Evolutionary conservation across 2,113 vertebrate species (phyloP), one percentile per base, ranked within the genome.

Genomic region (Cepphus grylle): DNA sequence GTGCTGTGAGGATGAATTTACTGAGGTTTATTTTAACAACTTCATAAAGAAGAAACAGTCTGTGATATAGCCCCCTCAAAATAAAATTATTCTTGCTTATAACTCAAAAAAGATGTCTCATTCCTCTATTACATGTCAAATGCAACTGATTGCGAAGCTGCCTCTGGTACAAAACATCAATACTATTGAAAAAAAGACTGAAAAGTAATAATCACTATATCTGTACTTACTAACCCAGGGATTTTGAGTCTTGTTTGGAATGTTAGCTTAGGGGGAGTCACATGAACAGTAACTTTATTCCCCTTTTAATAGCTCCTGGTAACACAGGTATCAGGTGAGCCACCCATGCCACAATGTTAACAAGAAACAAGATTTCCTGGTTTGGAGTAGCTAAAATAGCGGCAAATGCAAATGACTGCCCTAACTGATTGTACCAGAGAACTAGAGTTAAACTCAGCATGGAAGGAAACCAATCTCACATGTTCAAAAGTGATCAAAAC

Each of bases 61-160:
- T 86, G 32, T 27, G 55, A 66, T 15, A 42, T 2, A 81, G n/a
- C 2, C 4, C 27, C 69, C 47, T 71, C 36, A 55, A 73, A 94
- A 89, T 73, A n/a, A 81, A 93, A 89, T 47, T 82, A 43, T 69
- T 86, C 30, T 90, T 50, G 43, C 72, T 90, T 45, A 66, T 15
- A 87, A 76, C 12, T 50, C 63, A 47, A 67, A 82, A 88, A 88
- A 42, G 11, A 26, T 17, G 5, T 26, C 56, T 87, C 30, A 43
- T 55, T 55, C 52, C 27, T 63, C 43, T 76, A 22, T 47, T 82
- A 67, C 18, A 30, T n/a, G 47, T 70, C 65, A 89, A 94, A 90
- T 9, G 15, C 25, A 95, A 62, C 61, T 49, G 22, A 87, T 22
- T 72, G 79, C 56, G 84, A 91, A 87, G 52, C 84, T 79, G 15